Evolutionary conservation across 2,797 vertebrate species (phyloP), one percentile per base, ranked within the genome.

Genomic region (Martes flavigula): DNA sequence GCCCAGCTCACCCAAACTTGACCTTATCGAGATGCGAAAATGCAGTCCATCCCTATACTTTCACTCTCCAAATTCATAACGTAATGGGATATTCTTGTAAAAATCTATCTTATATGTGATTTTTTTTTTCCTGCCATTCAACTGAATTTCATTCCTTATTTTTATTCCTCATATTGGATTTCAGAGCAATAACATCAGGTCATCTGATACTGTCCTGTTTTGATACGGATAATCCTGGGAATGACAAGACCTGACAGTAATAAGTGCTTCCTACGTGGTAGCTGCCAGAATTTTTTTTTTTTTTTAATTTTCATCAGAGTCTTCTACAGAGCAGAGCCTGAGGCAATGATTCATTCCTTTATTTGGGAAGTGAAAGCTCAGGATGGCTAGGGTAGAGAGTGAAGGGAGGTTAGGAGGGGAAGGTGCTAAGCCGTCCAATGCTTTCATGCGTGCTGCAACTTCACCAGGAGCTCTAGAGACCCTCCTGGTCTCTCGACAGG

Each of bases 241-340:
- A 9, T 20, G 15, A 10, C 7, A 7, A 6, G 1, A 17, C 8
- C 32, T 15, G 35, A 12, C 27, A n/a, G 10, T 38, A 6, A 7
- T 23, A 35, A 46, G 30, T 2, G 10, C 6, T 66, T 43, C 58
- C 84, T 48, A 12, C 40, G 1, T 14, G 48, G 23, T 17, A 17
- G 43, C n/a, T 5, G n/a, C 68, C 23, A 10, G 66, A 38, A 4
- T 32, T 64, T n/a, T 66, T 66, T n/a, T 66, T 66, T 48, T n/a
- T 66, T 86, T 35, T 25, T 27, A 11, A 20, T n/a, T 48, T 73
- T 70, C 38, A 12, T 56, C 56, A 6, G 87, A 48, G 18, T 46
- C 78, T 54, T 94, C 72, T 35, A 25, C 40, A 73, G 62, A 92
- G 30, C 51, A 90, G 70, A 87, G 35, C 90, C 81, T 7, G 73